These are phyloP conservation scores for Aix galericulata DNA, from an alignment of 2,113 vertebrate genomes.

Conservation along the genomic window DNA sequence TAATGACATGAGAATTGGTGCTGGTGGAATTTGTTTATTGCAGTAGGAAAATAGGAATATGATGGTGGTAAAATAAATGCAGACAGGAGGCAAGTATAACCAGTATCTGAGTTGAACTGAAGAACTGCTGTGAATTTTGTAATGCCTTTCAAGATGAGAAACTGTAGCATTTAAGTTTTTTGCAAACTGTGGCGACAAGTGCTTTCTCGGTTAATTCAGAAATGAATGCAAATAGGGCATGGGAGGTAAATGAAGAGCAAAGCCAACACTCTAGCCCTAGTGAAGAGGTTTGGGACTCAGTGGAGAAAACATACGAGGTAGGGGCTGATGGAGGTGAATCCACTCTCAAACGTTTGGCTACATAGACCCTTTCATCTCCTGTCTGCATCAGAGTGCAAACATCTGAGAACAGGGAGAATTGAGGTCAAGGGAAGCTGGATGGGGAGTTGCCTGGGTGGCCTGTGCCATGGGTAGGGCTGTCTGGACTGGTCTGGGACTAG, in stretches of 20 bases:
- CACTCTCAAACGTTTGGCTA: too few species aligned
- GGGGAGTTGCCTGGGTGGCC: background rate
- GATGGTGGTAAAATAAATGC: background rate
- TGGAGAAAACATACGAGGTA: background rate
- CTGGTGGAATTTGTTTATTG: background rate
- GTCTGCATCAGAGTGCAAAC: background rate
- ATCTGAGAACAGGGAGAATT: background rate
- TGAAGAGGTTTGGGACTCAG: background rate
- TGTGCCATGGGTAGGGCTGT: background rate
- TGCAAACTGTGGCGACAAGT: background rate
- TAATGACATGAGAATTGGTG: background rate
- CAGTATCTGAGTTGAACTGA: background rate
- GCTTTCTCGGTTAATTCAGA: background rate
- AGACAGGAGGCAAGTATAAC: background rate
- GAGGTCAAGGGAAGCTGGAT: background rate
- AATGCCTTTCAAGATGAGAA: background rate
- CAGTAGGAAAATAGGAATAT: background rate
- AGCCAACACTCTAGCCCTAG: background rate
- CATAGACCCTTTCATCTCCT: background rate
- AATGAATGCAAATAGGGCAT: background rate
- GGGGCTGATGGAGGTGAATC: background rate
- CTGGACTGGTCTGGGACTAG: background rate
- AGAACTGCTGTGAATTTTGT: background rate
- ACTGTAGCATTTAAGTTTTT: background rate
- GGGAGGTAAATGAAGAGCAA: background rate